Evolutionary conservation across 2,797 vertebrate species (phyloP), one percentile per base, ranked within the genome.

Genomic region (Melanogrammus aeglefinus): DNA sequence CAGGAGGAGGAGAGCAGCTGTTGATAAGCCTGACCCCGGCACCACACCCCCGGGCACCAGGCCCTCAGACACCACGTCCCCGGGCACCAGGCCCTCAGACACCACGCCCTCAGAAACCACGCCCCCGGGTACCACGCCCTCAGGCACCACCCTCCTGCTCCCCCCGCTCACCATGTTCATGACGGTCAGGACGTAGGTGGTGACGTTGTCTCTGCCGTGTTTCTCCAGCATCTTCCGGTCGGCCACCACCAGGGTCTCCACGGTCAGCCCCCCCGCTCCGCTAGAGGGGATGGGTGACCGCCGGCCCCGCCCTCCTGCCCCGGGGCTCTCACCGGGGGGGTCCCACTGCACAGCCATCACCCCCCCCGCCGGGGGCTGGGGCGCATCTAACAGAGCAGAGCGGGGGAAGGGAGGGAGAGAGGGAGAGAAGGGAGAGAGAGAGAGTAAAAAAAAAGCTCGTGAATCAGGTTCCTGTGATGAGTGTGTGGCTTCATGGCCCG

Each of bases 151-250:
- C 31, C 31, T 31, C 31, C 74, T 6, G 10, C 31, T 10, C 51
- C 39, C 9, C 33, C 13, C 27, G 18, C 90, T 89, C 86, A 99
- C 98, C 98, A 99, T 99, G 89, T 99, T 99, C 97, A 99, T 99
- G 87, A 99, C 95, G 0, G 98, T 99, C 83, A 99, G 95, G 80
- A 99, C 94, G 75, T 99, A 99, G 0, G 96, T 99, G 83, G 98
- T 99, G 81, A 99, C 94, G 0, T 98, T 97, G 27, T 97, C 97
- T 83, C 95, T 94, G 90, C 97, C 96, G 0, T 99, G 98, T 75
- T 98, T 99, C 82, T 98, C 97, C 90, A 99, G 80, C 97, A 99
- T 98, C 91, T 96, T 98, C 91, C 92, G 96, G 91, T 99, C 98
- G 0, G 98, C 98, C 85, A 99, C 98, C 87, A 99, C 98, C 51